Base-by-base conservation (phyloP, 2,888 invertebrate genomes). In the Melitaea athalia region DNA sequence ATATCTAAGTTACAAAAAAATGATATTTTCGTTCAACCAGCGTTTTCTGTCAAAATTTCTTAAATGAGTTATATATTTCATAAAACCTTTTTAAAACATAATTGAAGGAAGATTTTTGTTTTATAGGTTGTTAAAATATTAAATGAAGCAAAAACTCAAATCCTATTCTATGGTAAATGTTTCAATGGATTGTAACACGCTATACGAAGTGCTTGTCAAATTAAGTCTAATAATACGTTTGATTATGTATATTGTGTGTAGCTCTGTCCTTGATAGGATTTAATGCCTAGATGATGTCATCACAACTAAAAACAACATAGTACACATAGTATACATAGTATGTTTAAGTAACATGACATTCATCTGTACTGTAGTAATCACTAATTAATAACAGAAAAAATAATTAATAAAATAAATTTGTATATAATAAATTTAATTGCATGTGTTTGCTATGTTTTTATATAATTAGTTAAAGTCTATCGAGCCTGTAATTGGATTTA, bases 131-230 rank as follows among this genome's bases (percentile, higher is more conserved):
- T 73, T 67, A 72, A 65, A 76, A 72, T 75, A 61, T 68, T 77
- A 72, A 74, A 89, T 91, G 89, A 90, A 91, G 84, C 84, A 86
- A 80, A 88, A 76, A 79, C 76, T 84, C 71, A 82, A 89, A 78
- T 78, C 80, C 59, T 86, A 86, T 78, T 84, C 85, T 31, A 84
- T 88, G 89, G 89, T 91, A 88, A 85, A 63, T 57, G 15, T 50
- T 65, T 61, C 7, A 31, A 42, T 11, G 15, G 38, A n/a, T 24
- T 47, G 24, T 31, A 53, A 52, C 31, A 6, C 42, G 68, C 64
- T 50, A 60, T 17, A 47, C 17, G 52, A 63, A 53, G 43, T n/a
- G 31, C 68, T 68, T 45, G 8, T 5, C 59, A 50, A 63, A 14
- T 45, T 64, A 17, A n/a, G 45, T 33, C 52, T 64, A n/a, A 53